phyloP scores from a whole-genome alignment of 2,797 vertebrate species.

The Sphaeramia orbicularis region DNA sequence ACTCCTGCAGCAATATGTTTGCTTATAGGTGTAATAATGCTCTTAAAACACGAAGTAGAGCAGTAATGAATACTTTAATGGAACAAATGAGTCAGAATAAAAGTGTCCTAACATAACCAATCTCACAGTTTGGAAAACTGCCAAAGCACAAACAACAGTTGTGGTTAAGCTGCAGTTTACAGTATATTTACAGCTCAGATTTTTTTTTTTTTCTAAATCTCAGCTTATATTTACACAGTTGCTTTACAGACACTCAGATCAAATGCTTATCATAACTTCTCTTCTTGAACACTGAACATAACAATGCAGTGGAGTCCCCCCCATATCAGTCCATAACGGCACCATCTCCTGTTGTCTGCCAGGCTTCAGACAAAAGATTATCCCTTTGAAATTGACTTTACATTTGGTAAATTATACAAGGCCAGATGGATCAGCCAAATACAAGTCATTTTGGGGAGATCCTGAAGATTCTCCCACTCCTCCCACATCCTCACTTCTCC shows the following conservation, averaged over 20 bases:
- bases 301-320: background rate
- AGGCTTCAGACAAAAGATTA: conserved; percentile 5
- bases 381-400: conserved; percentile 1
- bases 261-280: background rate
- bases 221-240: conserved; percentile 24
- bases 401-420: background rate
- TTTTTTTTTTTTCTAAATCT: conserved; percentile 2
- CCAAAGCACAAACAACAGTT: conserved; percentile 13
- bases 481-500: conserved; percentile 76
- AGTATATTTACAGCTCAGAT: conserved; percentile 22
- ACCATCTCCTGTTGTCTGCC: conserved; percentile 13
- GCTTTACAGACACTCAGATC: conserved; percentile 1
- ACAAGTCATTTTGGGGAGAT: conserved; percentile 3
- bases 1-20: background rate
- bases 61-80: conserved; percentile 45
- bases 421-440: background rate
- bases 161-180: background rate
- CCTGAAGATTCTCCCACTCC: background rate
- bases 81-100: conserved; percentile 13
- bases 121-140: conserved; percentile 7
- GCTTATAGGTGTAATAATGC: background rate
- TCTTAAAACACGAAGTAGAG: background rate
- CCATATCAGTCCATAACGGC: conserved; percentile 16
- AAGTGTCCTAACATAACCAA: conserved; percentile 4
- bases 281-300: conserved; percentile 1